Evolutionary conservation across 2,888 invertebrate genomes (phyloP).

Genomic region (Mythimna vitellina): DNA sequence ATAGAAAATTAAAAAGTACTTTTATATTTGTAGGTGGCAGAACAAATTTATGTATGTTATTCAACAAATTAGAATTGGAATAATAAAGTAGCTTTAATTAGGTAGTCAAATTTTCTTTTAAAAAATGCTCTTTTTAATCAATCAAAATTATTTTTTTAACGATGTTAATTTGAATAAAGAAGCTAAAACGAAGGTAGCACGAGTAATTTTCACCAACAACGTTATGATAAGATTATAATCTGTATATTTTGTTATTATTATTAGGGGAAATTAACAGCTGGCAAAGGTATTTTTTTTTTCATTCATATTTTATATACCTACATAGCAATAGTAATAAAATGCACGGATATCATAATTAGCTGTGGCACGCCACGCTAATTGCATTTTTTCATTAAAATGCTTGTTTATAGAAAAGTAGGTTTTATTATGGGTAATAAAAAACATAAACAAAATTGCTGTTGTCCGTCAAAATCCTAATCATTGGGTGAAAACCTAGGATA

Average conservation of each 20-base stretch:
- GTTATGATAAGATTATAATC: not conserved
- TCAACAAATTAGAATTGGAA: not conserved
- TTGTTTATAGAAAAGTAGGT: constrained; percentile 24
- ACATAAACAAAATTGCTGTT: not conserved
- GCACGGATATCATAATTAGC: constrained; percentile 16
- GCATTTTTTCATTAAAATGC: constrained; percentile 26
- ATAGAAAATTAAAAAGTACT: not conserved
- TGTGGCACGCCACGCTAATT: constrained; percentile 21
- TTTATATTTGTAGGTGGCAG: not conserved
- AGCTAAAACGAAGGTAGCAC: not conserved
- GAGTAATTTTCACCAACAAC: not conserved
- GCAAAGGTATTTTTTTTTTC: constrained; percentile 2
- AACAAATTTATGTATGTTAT: not conserved
- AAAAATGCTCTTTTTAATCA: too few species aligned
- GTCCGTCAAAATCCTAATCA: not conserved
- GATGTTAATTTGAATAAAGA: too few species aligned
- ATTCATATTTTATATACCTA: constrained; percentile 9
- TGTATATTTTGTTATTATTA: not conserved
- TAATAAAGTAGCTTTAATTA: not conserved
- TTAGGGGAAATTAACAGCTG: not conserved
- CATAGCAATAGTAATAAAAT: constrained; percentile 18
- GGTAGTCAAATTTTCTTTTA: too few species aligned
- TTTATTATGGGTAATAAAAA: constrained; percentile 8
- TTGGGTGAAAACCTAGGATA: not conserved
- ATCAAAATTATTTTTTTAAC: too few species aligned